Base-by-base conservation (phyloP, 2,113 vertebrate species). In the Piliocolobus tephrosceles region DNA sequence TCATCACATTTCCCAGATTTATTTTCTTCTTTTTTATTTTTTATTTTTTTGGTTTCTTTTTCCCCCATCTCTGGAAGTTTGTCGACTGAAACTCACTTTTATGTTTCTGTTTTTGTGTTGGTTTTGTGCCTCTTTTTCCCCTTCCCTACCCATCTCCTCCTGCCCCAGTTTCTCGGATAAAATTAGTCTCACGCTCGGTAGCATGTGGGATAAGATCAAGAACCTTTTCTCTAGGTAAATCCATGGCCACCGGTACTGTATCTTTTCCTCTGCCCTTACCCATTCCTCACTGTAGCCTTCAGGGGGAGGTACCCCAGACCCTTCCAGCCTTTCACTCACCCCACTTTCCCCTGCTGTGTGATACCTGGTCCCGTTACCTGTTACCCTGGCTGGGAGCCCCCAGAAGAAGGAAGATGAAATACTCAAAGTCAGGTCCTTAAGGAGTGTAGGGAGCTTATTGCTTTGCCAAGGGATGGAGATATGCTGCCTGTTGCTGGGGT, bases 221-320 rank as follows among this genome's bases (percentile, higher is more conserved):
- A 99, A 98, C 98, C 97, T 99, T 98, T 99, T 99, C 99, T 99
- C 99, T 99, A 99, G 99, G 99, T 99, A 99, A 99, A 99, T 98
- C 98, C 98, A 97, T 98, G 98, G 98, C 98, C 98, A 97, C 57
- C 94, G 98, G 98, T 98, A 97, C 97, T 97, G 94, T 97, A 95
- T 97, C 91, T 96, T 84, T 97, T 96, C 82, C 79, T 98, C 83
- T 88, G 75, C 93, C 95, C 78, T 91, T 66, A 64, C 90, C 86
- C 0, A 0, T 43, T 96, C 94, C 66, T 89, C 18, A 78, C 85
- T 73, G 92, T 93, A 45, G 38, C 64, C 87, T 95, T 93, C 66
- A 90, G 30, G 85, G 93, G 79, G 96, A 91, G 78, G 55, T 72
- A n/a, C 45, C 81, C 35, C 30, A 38, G 17, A 73, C 32, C 64